Evolutionary conservation across 2,888 invertebrate species (phyloP), one percentile per base, ranked within the genome.

Genomic region (Venustoraphidia nigricollis): DNA sequence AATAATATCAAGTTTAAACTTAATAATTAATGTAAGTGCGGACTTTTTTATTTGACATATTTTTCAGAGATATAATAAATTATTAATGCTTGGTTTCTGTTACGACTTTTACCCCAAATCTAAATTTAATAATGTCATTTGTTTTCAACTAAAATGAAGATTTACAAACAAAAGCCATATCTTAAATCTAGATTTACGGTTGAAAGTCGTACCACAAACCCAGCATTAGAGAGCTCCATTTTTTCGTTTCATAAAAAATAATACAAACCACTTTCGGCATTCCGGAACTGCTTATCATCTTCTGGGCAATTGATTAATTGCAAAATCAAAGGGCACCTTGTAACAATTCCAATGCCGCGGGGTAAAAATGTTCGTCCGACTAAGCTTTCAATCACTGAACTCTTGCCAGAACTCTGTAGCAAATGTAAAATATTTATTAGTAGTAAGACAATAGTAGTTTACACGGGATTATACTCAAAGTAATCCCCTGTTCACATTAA

Each of bases 301-400:
- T 85, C 82, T 1, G 92, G 87, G 50, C 89, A 82, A 70, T 97
- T 89, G 48, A 95, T 81, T 49, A 99, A 71, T 66, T 99, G 98
- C 34, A 99, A 73, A 54, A 99, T 76, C 9, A 98, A 72, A 1
- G 98, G 98, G 40, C 97, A 77, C 52, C 98, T 73, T 1, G 98
- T 99, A 2, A 99, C 97, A 59, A 98, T 96, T 3, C 98, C 98
- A 46, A 88, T 86, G 9, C 98, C 98, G 56, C 98, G 77, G 4
- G 98, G 98, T 52, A 99, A 71, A 70, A 99, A 99, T 44, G 97
- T 96, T 52, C 87, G 81, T 0, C 98, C 98, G 8, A 99, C 98
- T 42, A 99, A 72, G 66, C 94, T 92, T 69, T 99, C 98, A 56
- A 99, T 83, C 11, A 99, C 98, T 34, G 97, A 98, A 72, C 96